These are phyloP conservation scores for Campopleginae sp. DNA, from an alignment of 2,888 invertebrate genomes.

Conservation along the genomic window DNA sequence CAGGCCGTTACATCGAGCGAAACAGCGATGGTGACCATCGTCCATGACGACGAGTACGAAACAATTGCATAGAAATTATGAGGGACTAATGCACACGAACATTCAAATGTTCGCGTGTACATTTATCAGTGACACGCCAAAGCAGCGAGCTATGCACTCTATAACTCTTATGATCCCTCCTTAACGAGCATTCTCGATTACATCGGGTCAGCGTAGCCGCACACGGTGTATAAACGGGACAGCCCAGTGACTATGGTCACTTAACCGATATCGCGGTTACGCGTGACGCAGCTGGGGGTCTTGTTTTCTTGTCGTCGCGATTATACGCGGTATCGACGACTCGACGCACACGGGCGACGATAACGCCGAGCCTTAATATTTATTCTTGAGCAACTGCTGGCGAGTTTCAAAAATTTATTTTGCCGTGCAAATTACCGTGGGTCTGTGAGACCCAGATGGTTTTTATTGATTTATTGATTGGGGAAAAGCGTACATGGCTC, in stretches of 20 bases:
- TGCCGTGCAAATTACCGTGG: not conserved
- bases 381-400: not conserved
- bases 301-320: conserved; percentile 51
- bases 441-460: not conserved
- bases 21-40: conserved; percentile 50
- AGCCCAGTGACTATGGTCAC: conserved; percentile 29
- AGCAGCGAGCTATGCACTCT: conserved; percentile 28
- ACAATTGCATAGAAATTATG: conserved; percentile 34
- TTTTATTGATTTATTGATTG: not conserved
- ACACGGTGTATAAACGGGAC: conserved; percentile 23
- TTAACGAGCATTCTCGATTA: conserved; percentile 59
- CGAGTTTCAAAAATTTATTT: not conserved
- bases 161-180: conserved; percentile 23
- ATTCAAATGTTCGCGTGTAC: not conserved
- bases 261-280: conserved; percentile 57
- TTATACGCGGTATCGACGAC: conserved; percentile 53
- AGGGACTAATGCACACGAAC: conserved; percentile 2
- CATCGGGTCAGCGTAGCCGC: conserved; percentile 55
- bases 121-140: not conserved
- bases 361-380: conserved; percentile 40
- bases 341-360: conserved; percentile 3
- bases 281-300: conserved; percentile 43
- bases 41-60: conserved; percentile 55
- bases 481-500: too few species aligned
- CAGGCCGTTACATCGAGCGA: conserved; percentile 48